Conservation (phyloP, 2,797 vertebrate genomes). For the Dallia pectoralis region DNA sequence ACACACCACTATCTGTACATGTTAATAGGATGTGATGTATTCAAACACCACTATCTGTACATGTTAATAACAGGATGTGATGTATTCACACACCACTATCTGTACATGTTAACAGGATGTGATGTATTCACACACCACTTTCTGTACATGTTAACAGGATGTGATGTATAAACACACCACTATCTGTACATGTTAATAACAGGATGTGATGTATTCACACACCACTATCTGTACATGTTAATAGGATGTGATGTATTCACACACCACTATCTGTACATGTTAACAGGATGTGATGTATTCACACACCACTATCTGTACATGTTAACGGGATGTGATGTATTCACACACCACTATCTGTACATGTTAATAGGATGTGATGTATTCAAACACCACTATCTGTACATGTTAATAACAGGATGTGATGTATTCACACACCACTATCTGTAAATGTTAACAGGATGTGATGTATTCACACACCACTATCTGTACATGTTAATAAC, state of each 20-base stretch:
- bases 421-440: not conserved
- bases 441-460: slow-evolving; percentile 32
- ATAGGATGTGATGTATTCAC: not conserved
- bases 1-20: slow-evolving; percentile 26
- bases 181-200: slow-evolving; percentile 34
- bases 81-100: not conserved
- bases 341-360: slow-evolving; percentile 21
- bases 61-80: slow-evolving; percentile 10
- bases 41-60: slow-evolving; percentile 20
- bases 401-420: slow-evolving; percentile 25
- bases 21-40: not conserved
- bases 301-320: slow-evolving; percentile 26
- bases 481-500: slow-evolving; percentile 34
- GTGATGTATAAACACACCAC: not conserved
- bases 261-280: slow-evolving; percentile 28
- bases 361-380: slow-evolving; percentile 4
- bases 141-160: slow-evolving; percentile 33
- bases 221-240: slow-evolving; percentile 29
- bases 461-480: not conserved
- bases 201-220: not conserved
- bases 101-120: slow-evolving; percentile 31
- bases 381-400: slow-evolving; percentile 9
- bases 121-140: not conserved
- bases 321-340: not conserved
- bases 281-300: not conserved